These are phyloP conservation scores for Hermetia illucens DNA, from an alignment of 1,140 invertebrate species.

Conservation along the genomic window DNA sequence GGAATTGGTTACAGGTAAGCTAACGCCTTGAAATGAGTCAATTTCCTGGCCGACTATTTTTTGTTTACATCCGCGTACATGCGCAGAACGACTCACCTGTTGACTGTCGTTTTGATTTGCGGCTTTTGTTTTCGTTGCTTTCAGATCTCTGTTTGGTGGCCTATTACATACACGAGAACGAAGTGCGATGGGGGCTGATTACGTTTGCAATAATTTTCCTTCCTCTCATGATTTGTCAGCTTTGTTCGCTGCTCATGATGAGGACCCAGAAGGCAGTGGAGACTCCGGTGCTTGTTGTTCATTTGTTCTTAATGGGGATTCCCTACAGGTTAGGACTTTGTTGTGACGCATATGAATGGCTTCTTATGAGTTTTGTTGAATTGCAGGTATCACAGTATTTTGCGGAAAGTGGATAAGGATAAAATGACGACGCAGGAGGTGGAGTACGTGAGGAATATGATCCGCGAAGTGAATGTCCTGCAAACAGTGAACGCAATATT, in stretches of 20 bases:
- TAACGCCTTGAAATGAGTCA: not conserved
- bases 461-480: not conserved
- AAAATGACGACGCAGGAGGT: not conserved
- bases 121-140: not conserved
- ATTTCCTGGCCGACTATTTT: not conserved
- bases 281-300: not conserved
- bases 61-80: not conserved
- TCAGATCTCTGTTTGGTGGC: constrained; percentile 1
- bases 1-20: constrained; percentile 5
- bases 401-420: not conserved
- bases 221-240: constrained; percentile 3
- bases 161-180: constrained; percentile 1
- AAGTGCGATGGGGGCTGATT: constrained; percentile 1
- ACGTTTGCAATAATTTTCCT: constrained; percentile 3
- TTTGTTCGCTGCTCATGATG: constrained; percentile 2
- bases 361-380: not conserved
- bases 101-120: no score
- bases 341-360: no score
- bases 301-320: constrained; percentile 1
- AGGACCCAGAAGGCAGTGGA: not conserved
- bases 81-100: not conserved
- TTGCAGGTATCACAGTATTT: constrained; percentile 2
- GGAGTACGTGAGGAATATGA: not conserved
- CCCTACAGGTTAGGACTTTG: not conserved
- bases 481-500: constrained; percentile 4